Evolutionary conservation across 2,797 vertebrate genomes (phyloP).

Genomic region (Balearica regulorum): DNA sequence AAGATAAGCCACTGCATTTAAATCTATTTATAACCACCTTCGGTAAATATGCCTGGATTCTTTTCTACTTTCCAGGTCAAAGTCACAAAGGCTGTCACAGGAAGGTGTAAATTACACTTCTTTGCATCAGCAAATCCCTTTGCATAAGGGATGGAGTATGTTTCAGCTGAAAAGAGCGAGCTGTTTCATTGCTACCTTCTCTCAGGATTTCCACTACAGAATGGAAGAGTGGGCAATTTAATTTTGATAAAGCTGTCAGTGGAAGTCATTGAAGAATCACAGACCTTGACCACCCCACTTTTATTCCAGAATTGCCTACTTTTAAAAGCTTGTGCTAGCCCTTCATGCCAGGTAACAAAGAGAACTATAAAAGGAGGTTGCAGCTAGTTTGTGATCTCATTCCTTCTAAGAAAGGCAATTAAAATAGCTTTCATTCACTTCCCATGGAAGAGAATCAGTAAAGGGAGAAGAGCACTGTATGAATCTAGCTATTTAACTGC

Average conservation of each 20-base stretch:
- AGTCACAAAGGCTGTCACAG: conserved; percentile 3
- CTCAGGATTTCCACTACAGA: neutral
- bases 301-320: neutral
- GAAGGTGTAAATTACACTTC: conserved; percentile 29
- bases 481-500: neutral
- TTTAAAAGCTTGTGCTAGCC: neutral
- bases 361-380: conserved; percentile 21
- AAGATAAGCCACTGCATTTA: conserved; percentile 43
- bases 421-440: neutral
- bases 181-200: conserved; percentile 12
- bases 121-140: neutral
- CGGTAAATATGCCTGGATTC: neutral
- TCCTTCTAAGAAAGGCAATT: neutral
- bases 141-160: neutral
- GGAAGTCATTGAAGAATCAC: conserved; percentile 29
- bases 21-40: conserved; percentile 43
- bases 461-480: neutral
- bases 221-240: neutral
- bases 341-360: conserved; percentile 1
- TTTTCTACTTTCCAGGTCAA: conserved; percentile 23
- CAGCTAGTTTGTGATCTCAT: conserved; percentile 13
- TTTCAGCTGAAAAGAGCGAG: conserved; percentile 23
- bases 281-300: conserved; percentile 24
- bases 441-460: neutral
- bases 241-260: conserved; percentile 40